A percentile compares a stretch with the other conserved stretches of the same genome.
phyloP scores from a whole-genome alignment of 2,797 vertebrate species.

The Enteromius afrohamiltoni region DNA sequence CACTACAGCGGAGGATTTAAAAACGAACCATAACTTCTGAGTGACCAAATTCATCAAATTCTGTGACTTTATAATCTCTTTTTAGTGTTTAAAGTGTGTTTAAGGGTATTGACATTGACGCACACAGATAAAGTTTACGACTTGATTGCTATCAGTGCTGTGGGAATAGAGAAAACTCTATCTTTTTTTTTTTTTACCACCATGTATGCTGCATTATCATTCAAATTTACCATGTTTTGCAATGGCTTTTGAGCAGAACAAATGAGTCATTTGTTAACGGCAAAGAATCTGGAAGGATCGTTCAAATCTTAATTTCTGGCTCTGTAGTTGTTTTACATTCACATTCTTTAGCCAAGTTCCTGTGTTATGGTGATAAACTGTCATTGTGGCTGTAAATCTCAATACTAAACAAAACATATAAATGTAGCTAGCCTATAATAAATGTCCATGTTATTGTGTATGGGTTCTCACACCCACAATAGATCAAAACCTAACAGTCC shows the following conservation, averaged over 20 bases:
- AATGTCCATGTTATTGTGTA: conserved; percentile 44
- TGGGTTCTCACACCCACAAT: conserved; percentile 37
- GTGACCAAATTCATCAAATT: neutral
- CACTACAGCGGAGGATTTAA: neutral
- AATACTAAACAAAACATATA: conserved; percentile 6
- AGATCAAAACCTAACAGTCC: conserved; percentile 29
- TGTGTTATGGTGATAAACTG: conserved; percentile 33
- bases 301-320: conserved; percentile 7
- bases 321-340: conserved; percentile 23
- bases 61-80: neutral
- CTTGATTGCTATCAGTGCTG: neutral
- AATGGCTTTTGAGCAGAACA: neutral
- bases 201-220: neutral
- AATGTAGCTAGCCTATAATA: conserved; percentile 33
- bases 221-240: neutral
- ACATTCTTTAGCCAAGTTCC: conserved; percentile 12
- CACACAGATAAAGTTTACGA: conserved; percentile 21
- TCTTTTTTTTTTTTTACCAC: neutral
- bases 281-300: neutral
- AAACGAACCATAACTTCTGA: neutral
- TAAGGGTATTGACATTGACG: conserved; percentile 13
- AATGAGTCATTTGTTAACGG: neutral
- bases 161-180: conserved; percentile 3
- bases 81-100: conserved; percentile 5
- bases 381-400: conserved; percentile 43